A percentile compares a stretch with the other conserved stretches of the same genome.
These are phyloP conservation scores for Agrypnus murinus DNA, from an alignment of 2,888 invertebrate genomes.

Conservation along the genomic window DNA sequence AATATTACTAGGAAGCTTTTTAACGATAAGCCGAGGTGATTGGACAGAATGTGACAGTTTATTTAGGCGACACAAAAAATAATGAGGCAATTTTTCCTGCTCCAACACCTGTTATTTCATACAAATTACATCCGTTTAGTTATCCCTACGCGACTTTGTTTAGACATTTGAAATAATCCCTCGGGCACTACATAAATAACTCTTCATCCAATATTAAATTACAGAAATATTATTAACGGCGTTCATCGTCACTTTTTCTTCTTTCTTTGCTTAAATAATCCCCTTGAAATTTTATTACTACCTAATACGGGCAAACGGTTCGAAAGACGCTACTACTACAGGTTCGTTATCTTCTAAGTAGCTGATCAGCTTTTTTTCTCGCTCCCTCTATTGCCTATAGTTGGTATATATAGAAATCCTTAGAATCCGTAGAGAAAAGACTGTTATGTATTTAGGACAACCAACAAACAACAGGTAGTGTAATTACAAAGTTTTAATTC, in stretches of 20 bases:
- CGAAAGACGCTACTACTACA: neutral
- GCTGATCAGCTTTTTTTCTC: constrained; percentile 9
- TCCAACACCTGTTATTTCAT: constrained; percentile 9
- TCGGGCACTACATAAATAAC: constrained; percentile 1
- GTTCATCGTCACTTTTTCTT: too few relatives aligned
- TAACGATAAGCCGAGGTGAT: too few relatives aligned
- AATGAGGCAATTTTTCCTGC: constrained; percentile 24
- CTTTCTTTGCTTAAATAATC: constrained; percentile 14
- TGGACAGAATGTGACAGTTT: neutral
- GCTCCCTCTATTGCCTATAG: too few relatives aligned
- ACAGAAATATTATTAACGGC: neutral
- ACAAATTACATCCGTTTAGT: constrained; percentile 21
- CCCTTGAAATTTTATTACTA: neutral
- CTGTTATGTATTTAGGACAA: constrained; percentile 51
- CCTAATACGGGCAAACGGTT: neutral
- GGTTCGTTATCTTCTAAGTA: constrained; percentile 7
- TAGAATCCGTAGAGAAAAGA: too few relatives aligned
- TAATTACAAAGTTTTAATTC: constrained; percentile 58
- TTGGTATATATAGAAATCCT: constrained; percentile 10
- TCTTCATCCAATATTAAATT: constrained; percentile 25
- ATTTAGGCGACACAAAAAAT: constrained; percentile 6
- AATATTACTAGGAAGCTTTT: too few relatives aligned
- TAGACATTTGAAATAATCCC: neutral
- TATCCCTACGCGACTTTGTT: constrained; percentile 1
- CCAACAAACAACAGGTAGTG: constrained; percentile 53